These are phyloP conservation scores for Neoitamus cyanurus DNA, from an alignment of 2,888 invertebrate species.

Conservation along the genomic window DNA sequence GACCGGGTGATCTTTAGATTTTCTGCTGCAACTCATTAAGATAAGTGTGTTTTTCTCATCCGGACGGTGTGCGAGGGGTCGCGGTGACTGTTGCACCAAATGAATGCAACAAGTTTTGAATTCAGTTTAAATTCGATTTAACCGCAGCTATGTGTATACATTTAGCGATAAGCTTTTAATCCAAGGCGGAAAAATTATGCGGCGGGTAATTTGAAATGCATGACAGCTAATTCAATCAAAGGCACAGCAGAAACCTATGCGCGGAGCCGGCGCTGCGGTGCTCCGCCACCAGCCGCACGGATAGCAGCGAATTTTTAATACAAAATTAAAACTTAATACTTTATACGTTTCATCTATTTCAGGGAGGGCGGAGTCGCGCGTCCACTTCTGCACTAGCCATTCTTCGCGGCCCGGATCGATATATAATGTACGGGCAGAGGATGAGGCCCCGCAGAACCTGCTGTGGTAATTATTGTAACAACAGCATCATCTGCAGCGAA, in stretches of 20 bases:
- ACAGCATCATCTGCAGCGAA: slow-evolving; percentile 23
- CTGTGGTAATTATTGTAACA: slow-evolving; percentile 44
- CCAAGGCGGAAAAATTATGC: slow-evolving; percentile 4
- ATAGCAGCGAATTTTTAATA: slow-evolving; percentile 11
- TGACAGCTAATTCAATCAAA: slow-evolving; percentile 42
- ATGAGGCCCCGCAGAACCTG: slow-evolving; percentile 23
- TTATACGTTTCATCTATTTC: slow-evolving; percentile 40
- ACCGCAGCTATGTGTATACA: not conserved
- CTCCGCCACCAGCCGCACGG: not conserved
- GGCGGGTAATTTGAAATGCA: slow-evolving; percentile 32
- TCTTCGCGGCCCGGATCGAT: slow-evolving; percentile 7
- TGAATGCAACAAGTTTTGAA: not conserved
- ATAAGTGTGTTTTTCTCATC: slow-evolving; percentile 3
- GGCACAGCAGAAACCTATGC: not conserved
- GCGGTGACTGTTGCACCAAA: not conserved
- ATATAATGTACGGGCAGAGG: not conserved
- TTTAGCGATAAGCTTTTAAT: slow-evolving; percentile 32
- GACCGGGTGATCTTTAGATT: not conserved
- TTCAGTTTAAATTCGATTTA: slow-evolving; percentile 31
- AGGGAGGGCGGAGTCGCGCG: slow-evolving; percentile 28
- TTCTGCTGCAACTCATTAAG: not conserved
- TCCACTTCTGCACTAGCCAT: slow-evolving; percentile 16
- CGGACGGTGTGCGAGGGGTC: not conserved
- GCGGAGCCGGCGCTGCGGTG: not conserved
- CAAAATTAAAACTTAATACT: slow-evolving; percentile 37